A percentile compares a stretch with the other conserved stretches of the same genome.
Conservation (phyloP, 2,888 invertebrate genomes). For the Sminthurides aquaticus region DNA sequence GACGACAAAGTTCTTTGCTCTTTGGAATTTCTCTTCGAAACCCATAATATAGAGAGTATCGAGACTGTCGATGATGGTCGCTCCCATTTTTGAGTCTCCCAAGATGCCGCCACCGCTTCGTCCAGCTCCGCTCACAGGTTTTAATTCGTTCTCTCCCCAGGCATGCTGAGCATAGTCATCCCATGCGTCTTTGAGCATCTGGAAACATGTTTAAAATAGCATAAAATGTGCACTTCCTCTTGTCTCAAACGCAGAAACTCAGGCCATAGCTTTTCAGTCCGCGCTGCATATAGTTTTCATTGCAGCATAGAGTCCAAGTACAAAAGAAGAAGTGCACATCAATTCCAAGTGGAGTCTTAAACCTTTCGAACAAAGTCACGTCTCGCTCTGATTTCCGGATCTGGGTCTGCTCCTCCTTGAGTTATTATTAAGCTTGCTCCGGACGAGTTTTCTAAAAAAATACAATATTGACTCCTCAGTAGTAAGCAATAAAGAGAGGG, state of each 20-base stretch:
- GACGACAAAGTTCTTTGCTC: slow-evolving; percentile 88
- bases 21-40: slow-evolving; percentile 81
- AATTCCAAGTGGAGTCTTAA: too few relatives aligned
- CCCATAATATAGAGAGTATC: slow-evolving; percentile 98
- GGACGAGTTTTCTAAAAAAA: too few relatives aligned
- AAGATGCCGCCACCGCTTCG: slow-evolving; percentile 90
- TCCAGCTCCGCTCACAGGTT: slow-evolving; percentile 78
- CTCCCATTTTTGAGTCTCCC: slow-evolving; percentile 74
- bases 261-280: too few relatives aligned
- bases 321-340: too few relatives aligned
- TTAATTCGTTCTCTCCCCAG: slow-evolving; percentile 96
- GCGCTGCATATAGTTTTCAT: too few relatives aligned
- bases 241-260: too few relatives aligned
- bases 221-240: not conserved
- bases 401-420: slow-evolving; percentile 61
- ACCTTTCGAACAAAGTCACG: slow-evolving; percentile 86
- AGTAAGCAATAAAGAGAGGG: too few relatives aligned
- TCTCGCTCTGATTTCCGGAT: slow-evolving; percentile 60
- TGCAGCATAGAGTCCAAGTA: too few relatives aligned
- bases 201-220: slow-evolving; percentile 44
- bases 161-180: slow-evolving; percentile 91
- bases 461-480: too few relatives aligned
- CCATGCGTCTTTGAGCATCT: slow-evolving; percentile 99
- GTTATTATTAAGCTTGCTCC: too few relatives aligned
- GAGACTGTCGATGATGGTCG: slow-evolving; percentile 91